phyloP scores from a whole-genome alignment of 2,888 invertebrate species.

The Macropis europaea region DNA sequence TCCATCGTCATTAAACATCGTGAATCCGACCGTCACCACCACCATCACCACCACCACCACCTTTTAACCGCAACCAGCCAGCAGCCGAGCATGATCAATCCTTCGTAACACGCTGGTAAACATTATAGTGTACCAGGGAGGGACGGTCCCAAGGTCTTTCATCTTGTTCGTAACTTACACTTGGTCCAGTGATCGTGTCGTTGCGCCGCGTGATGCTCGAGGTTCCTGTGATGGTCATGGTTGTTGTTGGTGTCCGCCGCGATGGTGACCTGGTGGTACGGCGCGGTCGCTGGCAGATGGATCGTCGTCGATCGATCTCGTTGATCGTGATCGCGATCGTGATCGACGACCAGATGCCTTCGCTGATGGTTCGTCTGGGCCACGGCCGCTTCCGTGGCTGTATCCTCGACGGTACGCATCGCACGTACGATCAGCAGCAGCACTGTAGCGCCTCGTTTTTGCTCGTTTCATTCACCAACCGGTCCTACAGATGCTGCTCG shows the following conservation, averaged over 20 bases:
- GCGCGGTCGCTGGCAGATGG: slow-evolving; percentile 51
- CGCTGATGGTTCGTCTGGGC: slow-evolving; percentile 52
- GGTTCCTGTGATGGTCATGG: slow-evolving; percentile 76
- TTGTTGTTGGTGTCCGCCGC: slow-evolving; percentile 77
- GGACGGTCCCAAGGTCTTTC: slow-evolving; percentile 30
- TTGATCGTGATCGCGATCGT: slow-evolving; percentile 59
- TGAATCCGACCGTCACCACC: slow-evolving; percentile 27
- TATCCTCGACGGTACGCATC: slow-evolving; percentile 75
- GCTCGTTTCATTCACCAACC: slow-evolving; percentile 47
- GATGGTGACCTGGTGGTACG: slow-evolving; percentile 63
- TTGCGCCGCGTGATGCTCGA: slow-evolving; percentile 70
- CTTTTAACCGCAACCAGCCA: slow-evolving; percentile 45
- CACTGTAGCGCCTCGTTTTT: slow-evolving; percentile 54
- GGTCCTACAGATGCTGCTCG: slow-evolving; percentile 4
- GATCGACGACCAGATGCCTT: slow-evolving; percentile 57
- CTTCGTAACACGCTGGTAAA: slow-evolving; percentile 6
- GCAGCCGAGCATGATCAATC: slow-evolving; percentile 46
- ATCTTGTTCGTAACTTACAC: slow-evolving; percentile 71
- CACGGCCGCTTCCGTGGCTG: slow-evolving; percentile 67
- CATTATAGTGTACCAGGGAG: too few relatives aligned
- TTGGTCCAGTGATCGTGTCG: slow-evolving; percentile 75
- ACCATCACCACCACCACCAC: slow-evolving; percentile 44
- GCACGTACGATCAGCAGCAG: slow-evolving; percentile 62
- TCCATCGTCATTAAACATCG: slow-evolving; percentile 13
- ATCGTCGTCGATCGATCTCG: slow-evolving; percentile 59